Base-by-base conservation (phyloP, 2,113 vertebrate genomes). In the Laterallus jamaicensis region DNA sequence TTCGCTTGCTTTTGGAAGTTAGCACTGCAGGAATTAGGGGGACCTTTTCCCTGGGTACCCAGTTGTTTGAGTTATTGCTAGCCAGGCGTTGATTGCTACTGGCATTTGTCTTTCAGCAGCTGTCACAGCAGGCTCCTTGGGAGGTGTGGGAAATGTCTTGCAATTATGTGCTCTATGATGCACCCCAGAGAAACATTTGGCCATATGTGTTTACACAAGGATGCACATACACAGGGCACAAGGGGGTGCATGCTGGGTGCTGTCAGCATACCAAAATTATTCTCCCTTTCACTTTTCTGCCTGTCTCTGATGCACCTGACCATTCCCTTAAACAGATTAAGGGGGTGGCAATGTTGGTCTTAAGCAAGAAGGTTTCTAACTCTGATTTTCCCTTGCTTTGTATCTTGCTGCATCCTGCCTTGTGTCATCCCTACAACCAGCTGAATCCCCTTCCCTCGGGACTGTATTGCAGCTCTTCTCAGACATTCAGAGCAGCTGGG, bases 91-190 rank as follows among this genome's bases (percentile, higher is more conserved):
- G 88, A 79, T 79, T 87, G 66, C 74, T 70, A 1, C 74, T 90
- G 89, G 74, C 92, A 84, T 86, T 95, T 89, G 58, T 73, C 92
- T 90, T 87, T 73, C 81, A 93, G 80, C 93, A 96, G 88, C 80
- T 92, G 83, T 55, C 83, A 84, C 74, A 93, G 88, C 12, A 67
- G 58, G 50, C 3, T 91, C 74, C 81, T 59, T 47, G 58, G 67
- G 55, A 64, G 21, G 8, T n/a, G 31, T 24, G 58, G 49, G 77
- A 87, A 89, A 58, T 47, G 18, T 58, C 69, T 92, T 71, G 70
- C 37, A 90, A 70, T 91, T 73, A 29, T 12, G 26, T 55, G 73
- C 22, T 86, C 79, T 66, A 24, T 75, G 49, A 47, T 0, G 0
- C 29, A 44, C n/a, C 69, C 69, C n/a, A 68, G 62, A 60, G 80